Conservation (phyloP, 2,113 vertebrate species). For the Solenodon paradoxus region DNA sequence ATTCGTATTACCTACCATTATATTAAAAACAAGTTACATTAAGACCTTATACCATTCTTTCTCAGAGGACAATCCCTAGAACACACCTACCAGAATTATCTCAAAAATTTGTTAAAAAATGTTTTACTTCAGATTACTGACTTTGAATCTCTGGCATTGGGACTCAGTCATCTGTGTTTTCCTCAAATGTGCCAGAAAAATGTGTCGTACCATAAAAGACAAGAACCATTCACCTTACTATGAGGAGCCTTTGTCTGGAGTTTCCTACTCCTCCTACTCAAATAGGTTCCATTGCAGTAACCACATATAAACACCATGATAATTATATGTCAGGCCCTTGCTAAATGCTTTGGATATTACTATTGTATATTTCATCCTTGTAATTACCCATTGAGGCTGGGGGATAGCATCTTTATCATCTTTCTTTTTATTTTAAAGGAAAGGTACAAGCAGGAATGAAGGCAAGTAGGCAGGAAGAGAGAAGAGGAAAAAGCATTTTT, state of each 20-base stretch:
- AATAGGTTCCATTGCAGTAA: background rate
- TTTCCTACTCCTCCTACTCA: background rate
- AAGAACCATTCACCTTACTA: background rate
- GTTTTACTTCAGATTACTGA: background rate
- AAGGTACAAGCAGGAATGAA: too few relatives aligned
- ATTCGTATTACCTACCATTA: too few relatives aligned
- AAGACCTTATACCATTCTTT: too few relatives aligned
- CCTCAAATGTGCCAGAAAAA: background rate
- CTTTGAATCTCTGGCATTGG: background rate
- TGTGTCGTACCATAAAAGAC: background rate
- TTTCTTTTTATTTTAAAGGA: too few relatives aligned
- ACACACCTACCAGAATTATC: background rate
- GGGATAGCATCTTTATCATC: background rate
- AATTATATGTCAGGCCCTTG: background rate
- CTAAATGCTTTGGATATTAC: background rate
- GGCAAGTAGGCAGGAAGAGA: too few relatives aligned
- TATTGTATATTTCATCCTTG: background rate
- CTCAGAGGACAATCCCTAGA: background rate
- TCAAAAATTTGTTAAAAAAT: background rate
- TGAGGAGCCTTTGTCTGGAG: background rate
- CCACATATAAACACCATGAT: background rate
- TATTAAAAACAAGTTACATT: too few relatives aligned
- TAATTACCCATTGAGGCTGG: background rate
- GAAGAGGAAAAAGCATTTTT: too few relatives aligned
- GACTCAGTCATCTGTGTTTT: background rate